These are phyloP conservation scores for Lithodes maja DNA, from an alignment of 2,888 invertebrate genomes.

Conservation along the genomic window DNA sequence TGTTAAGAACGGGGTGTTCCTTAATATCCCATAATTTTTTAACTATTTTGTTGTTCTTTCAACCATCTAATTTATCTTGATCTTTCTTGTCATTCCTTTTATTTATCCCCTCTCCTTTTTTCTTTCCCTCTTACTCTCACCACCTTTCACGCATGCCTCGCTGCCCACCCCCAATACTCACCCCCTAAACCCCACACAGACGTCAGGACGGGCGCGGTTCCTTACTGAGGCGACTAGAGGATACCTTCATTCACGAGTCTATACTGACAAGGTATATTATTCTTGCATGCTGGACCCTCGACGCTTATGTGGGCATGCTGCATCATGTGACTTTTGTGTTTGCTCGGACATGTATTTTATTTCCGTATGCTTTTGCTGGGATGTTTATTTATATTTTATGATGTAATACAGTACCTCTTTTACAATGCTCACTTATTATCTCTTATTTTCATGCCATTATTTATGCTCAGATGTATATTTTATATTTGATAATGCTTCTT, in stretches of 20 bases:
- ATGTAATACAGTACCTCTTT: no score
- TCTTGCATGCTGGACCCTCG: conserved; percentile 1
- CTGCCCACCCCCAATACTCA: conserved; percentile 23
- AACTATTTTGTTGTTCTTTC: background rate
- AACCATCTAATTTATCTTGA: background rate
- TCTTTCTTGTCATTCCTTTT: no score
- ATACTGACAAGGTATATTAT: conserved; percentile 66
- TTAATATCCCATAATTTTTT: background rate
- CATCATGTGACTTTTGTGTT: background rate
- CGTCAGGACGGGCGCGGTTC: conserved; percentile 47
- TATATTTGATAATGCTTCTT: no score
- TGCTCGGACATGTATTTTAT: no score
- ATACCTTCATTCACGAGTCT: conserved; percentile 70
- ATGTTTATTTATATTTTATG: no score
- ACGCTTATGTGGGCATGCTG: background rate
- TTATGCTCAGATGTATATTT: no score
- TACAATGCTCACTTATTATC: no score
- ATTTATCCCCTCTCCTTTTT: no score
- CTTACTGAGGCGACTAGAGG: conserved; percentile 67
- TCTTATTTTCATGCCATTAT: no score
- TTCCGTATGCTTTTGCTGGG: no score
- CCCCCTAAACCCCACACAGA: conserved; percentile 30
- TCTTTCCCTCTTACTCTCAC: no score
- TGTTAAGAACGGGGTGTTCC: no score
- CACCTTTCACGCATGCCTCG: conserved; percentile 9